Percentiles rank a stretch among this genome's conserved stretches.
These are phyloP conservation scores for Hipparchia sbordonii DNA, from an alignment of 2,888 invertebrate genomes.

Conservation along the genomic window DNA sequence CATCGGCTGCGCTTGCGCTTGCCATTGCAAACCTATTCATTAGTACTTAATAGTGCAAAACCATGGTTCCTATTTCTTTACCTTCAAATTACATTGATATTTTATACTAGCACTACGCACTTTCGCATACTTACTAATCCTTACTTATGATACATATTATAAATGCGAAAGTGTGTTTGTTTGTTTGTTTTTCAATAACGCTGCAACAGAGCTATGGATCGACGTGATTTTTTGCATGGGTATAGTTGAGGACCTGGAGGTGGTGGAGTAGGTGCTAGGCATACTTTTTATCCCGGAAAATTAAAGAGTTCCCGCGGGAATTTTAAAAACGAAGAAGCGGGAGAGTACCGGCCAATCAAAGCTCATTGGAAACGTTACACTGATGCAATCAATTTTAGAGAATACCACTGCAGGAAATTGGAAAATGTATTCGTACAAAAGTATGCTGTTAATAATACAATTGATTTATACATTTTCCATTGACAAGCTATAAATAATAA, in stretches of 20 bases:
- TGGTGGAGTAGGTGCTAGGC: too few species aligned
- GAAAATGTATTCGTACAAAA: background rate
- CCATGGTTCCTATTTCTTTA: background rate
- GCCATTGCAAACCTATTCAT: slow-evolving; percentile 33
- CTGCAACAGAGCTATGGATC: too few species aligned
- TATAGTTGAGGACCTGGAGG: too few species aligned
- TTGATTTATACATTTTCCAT: slow-evolving; percentile 24
- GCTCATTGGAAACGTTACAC: too few species aligned
- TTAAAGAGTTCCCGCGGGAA: too few species aligned
- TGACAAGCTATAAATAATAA: slow-evolving; percentile 26
- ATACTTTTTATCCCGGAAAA: too few species aligned
- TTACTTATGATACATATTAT: background rate
- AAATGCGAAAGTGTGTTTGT: background rate
- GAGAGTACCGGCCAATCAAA: too few species aligned
- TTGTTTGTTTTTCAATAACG: too few species aligned
- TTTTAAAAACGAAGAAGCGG: too few species aligned
- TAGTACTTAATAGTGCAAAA: slow-evolving; percentile 18
- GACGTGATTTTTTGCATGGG: too few species aligned
- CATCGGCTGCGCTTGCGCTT: slow-evolving; percentile 13
- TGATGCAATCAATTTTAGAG: too few species aligned
- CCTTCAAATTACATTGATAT: background rate
- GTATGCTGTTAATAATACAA: background rate
- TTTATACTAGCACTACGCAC: background rate
- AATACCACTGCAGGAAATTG: background rate
- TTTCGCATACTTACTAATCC: background rate